Conservation (phyloP, 2,113 vertebrate genomes). For the Nannospalax galili region DNA sequence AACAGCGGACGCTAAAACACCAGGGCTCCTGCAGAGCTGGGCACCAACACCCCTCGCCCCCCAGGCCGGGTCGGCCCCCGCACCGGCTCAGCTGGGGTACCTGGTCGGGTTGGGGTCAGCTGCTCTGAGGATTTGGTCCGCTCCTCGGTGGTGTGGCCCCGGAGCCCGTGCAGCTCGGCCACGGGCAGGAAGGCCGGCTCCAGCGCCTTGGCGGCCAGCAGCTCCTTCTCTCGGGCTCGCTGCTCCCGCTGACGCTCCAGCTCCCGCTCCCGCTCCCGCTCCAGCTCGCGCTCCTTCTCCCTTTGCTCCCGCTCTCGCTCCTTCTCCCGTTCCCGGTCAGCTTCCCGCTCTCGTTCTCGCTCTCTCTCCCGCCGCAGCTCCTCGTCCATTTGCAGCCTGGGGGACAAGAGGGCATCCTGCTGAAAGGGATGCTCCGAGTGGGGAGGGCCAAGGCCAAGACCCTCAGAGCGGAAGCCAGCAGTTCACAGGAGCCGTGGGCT, state of each 20-base stretch:
- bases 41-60: too few relatives aligned
- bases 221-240: slow-evolving; percentile 94
- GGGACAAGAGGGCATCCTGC: neutral
- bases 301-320: slow-evolving; percentile 89
- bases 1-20: too few relatives aligned
- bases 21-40: too few relatives aligned
- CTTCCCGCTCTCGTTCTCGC: slow-evolving; percentile 88
- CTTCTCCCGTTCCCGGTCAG: slow-evolving; percentile 89
- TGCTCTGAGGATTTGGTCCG: slow-evolving; percentile 91
- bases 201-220: slow-evolving; percentile 93
- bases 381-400: slow-evolving; percentile 96
- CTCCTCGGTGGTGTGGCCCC: slow-evolving; percentile 89
- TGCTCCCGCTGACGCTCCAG: slow-evolving; percentile 92
- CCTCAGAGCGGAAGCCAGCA: too few relatives aligned
- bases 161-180: slow-evolving; percentile 91
- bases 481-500: too few relatives aligned
- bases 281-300: slow-evolving; percentile 88
- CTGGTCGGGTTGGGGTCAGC: slow-evolving; percentile 92
- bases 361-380: slow-evolving; percentile 93
- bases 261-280: slow-evolving; percentile 89
- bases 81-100: slow-evolving; percentile 80
- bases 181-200: slow-evolving; percentile 92
- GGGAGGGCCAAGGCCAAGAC: neutral
- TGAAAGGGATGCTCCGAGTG: neutral
- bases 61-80: neutral